These are phyloP conservation scores for Zelleria hepariella DNA, from an alignment of 2,888 invertebrate species.

Conservation along the genomic window DNA sequence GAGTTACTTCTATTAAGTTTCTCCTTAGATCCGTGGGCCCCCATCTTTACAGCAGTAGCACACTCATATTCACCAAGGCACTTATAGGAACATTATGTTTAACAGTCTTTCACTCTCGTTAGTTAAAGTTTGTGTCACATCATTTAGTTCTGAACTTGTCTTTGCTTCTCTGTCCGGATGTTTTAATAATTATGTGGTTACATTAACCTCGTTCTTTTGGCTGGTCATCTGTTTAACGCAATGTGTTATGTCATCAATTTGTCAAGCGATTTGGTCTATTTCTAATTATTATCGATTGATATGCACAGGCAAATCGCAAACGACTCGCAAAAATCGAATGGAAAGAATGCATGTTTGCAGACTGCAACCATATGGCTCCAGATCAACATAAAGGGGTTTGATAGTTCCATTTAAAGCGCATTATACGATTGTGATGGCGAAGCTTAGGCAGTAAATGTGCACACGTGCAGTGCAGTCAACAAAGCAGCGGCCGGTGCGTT, in stretches of 20 bases:
- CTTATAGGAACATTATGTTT: conserved; percentile 31
- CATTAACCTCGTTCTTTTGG: neutral
- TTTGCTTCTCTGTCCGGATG: neutral
- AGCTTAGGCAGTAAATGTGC: conserved; percentile 20
- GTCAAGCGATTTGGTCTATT: neutral
- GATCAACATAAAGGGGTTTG: neutral
- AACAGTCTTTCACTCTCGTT: conserved; percentile 21
- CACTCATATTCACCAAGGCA: neutral
- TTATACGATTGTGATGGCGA: conserved; percentile 6
- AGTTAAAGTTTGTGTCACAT: conserved; percentile 33
- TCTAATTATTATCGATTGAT: neutral
- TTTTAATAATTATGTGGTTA: neutral
- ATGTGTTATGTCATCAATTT: conserved; percentile 27
- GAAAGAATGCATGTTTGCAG: neutral
- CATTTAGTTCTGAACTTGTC: conserved; percentile 22
- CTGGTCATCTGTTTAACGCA: neutral
- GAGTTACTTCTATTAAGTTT: conserved; percentile 78
- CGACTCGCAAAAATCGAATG: neutral
- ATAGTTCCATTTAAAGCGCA: neutral
- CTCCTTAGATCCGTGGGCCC: conserved; percentile 83
- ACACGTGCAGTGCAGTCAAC: conserved; percentile 51
- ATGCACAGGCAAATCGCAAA: neutral
- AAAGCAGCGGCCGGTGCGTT: conserved; percentile 30
- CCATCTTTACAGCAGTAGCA: conserved; percentile 69
- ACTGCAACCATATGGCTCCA: neutral